A percentile compares a stretch with the other conserved stretches of the same genome.
These are phyloP conservation scores for Copsychus sechellarum DNA, from an alignment of 2,113 vertebrate genomes.

Conservation along the genomic window DNA sequence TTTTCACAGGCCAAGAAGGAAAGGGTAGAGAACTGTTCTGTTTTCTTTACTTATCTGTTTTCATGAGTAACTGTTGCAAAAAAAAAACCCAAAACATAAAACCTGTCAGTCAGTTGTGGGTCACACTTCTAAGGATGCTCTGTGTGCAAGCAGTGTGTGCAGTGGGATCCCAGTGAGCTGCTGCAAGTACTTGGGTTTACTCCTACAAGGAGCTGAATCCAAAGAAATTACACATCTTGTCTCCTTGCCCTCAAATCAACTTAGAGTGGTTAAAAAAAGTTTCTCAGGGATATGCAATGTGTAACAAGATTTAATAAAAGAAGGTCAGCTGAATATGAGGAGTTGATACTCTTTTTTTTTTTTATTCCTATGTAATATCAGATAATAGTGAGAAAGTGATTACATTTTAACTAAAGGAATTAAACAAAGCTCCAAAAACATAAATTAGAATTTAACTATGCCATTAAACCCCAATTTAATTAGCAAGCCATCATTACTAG, in stretches of 20 bases:
- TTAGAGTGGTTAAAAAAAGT: conserved; percentile 49
- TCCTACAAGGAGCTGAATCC: not conserved
- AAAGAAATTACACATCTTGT: not conserved
- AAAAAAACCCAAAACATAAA: not conserved
- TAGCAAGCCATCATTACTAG: conserved; percentile 78
- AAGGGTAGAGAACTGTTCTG: not conserved
- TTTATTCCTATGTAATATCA: conserved; percentile 58
- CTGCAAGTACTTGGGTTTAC: not conserved
- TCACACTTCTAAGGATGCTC: not conserved
- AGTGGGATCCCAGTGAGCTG: not conserved
- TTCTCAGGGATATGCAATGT: conserved; percentile 69
- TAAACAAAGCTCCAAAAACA: conserved; percentile 79
- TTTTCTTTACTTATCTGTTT: not conserved
- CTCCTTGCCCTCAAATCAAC: not conserved
- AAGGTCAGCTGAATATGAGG: conserved; percentile 20
- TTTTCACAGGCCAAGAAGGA: not conserved
- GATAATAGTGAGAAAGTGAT: conserved; percentile 74
- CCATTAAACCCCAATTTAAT: conserved; percentile 81
- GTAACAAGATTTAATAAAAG: conserved; percentile 69
- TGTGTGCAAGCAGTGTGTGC: not conserved
- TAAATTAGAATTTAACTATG: conserved; percentile 84
- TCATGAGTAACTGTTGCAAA: not conserved
- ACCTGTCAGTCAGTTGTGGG: not conserved
- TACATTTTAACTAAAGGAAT: conserved; percentile 77
- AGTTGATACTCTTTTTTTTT: conserved; percentile 52